Conservation (phyloP, 2,888 invertebrate genomes). For the Therioaphis trifolii region DNA sequence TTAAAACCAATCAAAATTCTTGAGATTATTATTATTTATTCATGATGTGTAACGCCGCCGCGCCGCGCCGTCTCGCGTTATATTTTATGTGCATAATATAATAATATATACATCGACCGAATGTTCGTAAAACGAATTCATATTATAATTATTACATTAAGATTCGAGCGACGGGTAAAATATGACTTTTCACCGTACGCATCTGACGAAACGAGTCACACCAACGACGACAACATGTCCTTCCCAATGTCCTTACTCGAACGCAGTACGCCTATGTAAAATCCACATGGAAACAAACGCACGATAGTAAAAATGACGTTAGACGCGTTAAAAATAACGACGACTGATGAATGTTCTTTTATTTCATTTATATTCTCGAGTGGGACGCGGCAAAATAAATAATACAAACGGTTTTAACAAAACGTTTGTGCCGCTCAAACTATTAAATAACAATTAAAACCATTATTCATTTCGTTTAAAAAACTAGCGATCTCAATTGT, state of each 20-base stretch:
- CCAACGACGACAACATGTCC: not conserved
- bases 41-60: constrained; percentile 11
- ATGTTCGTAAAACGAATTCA: not conserved
- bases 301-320: not conserved
- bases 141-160: constrained; percentile 5
- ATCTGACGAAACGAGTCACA: not conserved
- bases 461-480: constrained; percentile 34
- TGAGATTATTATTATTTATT: constrained; percentile 33
- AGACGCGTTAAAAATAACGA: not conserved
- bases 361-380: constrained; percentile 29
- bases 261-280: constrained; percentile 35
- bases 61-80: not conserved
- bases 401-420: constrained; percentile 25
- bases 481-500: constrained; percentile 31
- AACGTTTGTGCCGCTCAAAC: constrained; percentile 11
- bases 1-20: constrained; percentile 43
- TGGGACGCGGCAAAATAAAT: constrained; percentile 15
- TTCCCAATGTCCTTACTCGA: constrained; percentile 14
- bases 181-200: not conserved
- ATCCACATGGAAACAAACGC: not conserved
- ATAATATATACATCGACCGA: not conserved
- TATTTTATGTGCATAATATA: no score
- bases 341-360: constrained; percentile 15
- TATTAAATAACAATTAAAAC: constrained; percentile 35
- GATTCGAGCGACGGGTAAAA: not conserved